These are phyloP conservation scores for Lateolabrax maculatus DNA, from an alignment of 2,797 vertebrate species.

Conservation along the genomic window DNA sequence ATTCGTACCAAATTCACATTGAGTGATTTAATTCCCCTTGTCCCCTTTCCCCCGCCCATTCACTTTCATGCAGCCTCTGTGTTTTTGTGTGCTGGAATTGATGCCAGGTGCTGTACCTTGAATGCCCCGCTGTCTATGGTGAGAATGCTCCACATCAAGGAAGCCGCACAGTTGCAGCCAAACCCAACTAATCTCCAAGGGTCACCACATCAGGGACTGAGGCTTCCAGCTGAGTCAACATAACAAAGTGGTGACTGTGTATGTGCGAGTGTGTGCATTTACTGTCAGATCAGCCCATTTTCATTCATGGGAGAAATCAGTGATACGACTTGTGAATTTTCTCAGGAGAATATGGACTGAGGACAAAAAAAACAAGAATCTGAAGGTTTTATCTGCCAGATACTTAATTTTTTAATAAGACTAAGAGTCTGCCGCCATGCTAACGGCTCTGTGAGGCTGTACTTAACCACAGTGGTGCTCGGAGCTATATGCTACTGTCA, in stretches of 20 bases:
- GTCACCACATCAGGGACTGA: slow-evolving; percentile 72
- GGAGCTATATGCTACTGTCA: not conserved
- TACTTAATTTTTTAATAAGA: too few relatives aligned
- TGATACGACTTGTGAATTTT: slow-evolving; percentile 48
- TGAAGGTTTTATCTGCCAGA: not conserved
- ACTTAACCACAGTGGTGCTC: not conserved
- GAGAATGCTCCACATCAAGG: slow-evolving; percentile 81
- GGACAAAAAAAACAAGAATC: slow-evolving; percentile 5
- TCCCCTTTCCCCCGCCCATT: slow-evolving; percentile 56
- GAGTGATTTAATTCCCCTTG: slow-evolving; percentile 63
- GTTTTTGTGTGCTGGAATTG: slow-evolving; percentile 76
- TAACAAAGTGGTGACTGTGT: slow-evolving; percentile 61
- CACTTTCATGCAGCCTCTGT: slow-evolving; percentile 74
- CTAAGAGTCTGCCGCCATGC: too few relatives aligned
- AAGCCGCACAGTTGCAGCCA: slow-evolving; percentile 67
- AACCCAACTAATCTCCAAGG: slow-evolving; percentile 74
- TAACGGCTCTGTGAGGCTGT: too few relatives aligned
- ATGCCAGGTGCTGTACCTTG: slow-evolving; percentile 82
- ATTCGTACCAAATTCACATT: slow-evolving; percentile 48
- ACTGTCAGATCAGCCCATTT: slow-evolving; percentile 38
- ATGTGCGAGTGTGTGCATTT: slow-evolving; percentile 38
- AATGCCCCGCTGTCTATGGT: slow-evolving; percentile 71
- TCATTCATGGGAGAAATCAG: slow-evolving; percentile 51
- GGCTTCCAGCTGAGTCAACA: slow-evolving; percentile 85
- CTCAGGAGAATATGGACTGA: slow-evolving; percentile 18